Conservation (phyloP, 1,140 invertebrate genomes). For the Phenacoccus solenopsis region DNA sequence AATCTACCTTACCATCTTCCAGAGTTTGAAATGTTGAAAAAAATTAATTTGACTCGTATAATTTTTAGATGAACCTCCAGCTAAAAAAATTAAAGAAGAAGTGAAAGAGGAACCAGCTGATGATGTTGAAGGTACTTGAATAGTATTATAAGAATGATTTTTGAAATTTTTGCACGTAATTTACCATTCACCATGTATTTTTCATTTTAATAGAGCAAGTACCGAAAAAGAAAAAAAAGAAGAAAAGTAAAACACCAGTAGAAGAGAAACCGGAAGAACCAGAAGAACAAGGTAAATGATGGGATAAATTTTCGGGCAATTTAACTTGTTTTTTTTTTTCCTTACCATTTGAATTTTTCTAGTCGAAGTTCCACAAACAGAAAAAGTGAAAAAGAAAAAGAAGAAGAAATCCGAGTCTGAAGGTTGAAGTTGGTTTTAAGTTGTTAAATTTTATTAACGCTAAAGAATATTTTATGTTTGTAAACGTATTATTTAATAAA, state of each 20-base stretch:
- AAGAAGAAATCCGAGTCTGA: not conserved
- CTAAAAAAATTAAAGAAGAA: conserved; percentile 32
- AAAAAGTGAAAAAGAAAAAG: conserved; percentile 4
- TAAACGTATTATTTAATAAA: too few species aligned
- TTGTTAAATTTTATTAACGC: too few species aligned
- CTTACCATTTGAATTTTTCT: not conserved
- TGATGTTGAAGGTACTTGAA: too few species aligned
- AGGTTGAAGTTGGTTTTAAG: not conserved
- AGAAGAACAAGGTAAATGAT: not conserved
- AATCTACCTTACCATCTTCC: not conserved
- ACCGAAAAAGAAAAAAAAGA: conserved; percentile 30
- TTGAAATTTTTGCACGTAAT: too few species aligned
- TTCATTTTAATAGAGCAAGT: not conserved
- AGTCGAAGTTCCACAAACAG: not conserved
- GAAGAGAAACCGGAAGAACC: conserved; percentile 25
- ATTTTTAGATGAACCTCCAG: conserved; percentile 23
- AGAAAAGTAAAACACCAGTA: conserved; percentile 24
- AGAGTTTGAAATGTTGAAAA: not conserved
- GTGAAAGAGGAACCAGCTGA: conserved; percentile 15
- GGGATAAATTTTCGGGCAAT: too few species aligned
- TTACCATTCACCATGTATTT: too few species aligned
- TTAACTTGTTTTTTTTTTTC: not conserved
- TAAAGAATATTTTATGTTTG: too few species aligned
- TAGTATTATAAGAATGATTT: too few species aligned
- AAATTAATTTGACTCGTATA: not conserved